A percentile compares a stretch with the other conserved stretches of the same genome.
These are phyloP conservation scores for Sphenopsis melanotis DNA, from an alignment of 2,797 vertebrate species.

Conservation along the genomic window DNA sequence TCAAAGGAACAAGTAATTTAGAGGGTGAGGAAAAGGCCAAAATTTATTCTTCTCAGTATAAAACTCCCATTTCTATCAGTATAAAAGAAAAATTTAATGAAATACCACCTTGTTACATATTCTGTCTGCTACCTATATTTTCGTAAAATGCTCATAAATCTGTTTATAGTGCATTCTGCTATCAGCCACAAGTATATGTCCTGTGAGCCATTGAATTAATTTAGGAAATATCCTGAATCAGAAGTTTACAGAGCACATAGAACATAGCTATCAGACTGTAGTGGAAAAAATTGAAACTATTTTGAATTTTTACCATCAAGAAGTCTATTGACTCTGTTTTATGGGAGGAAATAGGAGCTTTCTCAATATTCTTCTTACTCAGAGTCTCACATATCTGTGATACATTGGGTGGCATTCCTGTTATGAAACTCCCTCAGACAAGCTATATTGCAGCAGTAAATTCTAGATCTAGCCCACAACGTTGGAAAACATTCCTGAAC, in stretches of 20 bases:
- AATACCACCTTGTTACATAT: background rate
- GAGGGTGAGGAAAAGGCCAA: background rate
- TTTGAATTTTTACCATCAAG: background rate
- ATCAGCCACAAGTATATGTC: background rate
- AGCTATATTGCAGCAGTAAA: constrained; percentile 34
- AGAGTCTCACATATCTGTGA: background rate
- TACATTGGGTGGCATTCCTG: background rate
- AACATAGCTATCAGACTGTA: background rate
- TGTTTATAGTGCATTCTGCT: background rate
- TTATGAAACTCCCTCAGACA: background rate
- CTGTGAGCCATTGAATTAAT: background rate
- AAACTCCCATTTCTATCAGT: background rate
- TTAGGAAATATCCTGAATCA: background rate
- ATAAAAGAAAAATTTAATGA: background rate
- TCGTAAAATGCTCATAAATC: background rate
- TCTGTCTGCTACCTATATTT: background rate
- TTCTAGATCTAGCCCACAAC: background rate
- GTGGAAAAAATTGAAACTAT: background rate
- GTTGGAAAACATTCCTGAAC: constrained; percentile 4
- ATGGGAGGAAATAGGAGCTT: background rate
- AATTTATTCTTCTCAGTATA: background rate
- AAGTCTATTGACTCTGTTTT: background rate
- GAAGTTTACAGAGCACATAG: background rate
- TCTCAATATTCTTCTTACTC: background rate
- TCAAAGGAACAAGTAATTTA: background rate